Base-by-base conservation (phyloP, 2,797 vertebrate species). In the Myoxocephalus aenaeus region DNA sequence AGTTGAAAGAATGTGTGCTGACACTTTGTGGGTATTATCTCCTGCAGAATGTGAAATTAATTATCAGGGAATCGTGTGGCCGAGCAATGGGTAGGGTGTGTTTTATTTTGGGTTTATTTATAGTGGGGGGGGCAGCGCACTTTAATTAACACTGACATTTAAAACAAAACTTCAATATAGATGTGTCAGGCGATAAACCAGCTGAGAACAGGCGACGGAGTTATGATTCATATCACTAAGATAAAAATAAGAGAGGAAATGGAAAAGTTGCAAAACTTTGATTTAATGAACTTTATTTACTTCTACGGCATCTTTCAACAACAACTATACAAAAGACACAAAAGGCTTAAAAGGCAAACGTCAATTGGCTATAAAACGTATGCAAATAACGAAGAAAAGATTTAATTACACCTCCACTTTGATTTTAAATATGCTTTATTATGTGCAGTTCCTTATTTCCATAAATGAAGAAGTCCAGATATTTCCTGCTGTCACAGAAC, bases 1-100 rank as follows among this genome's bases (percentile, higher is more conserved):
- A 11, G 59, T 27, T 65, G 68, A 66, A 80, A 38, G 65, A 67
- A 66, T 74, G 66, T 85, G 64, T 67, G 75, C 70, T 74, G 9
- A 65, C 54, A 68, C 25, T 68, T 51, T 61, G 65, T 57, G 70
- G 64, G 64, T 5, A 40, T 64, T 67, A n/a, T 79, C 22, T 73
- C 32, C 42, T 50, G 27, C 78, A 36, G 40, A 75, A 70, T 73
- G 56, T 44, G 62, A 79, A 64, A 74, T 80, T 57, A 72, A 81
- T 83, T 27, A 68, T 69, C 14, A 50, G 67, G 50, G 40, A 44
- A 61, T 29, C 22, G 44, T 77, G 61, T 70, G 59, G 58, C 0
- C 8, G 18, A 63, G 32, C 53, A 5, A 48, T 32, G 40, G 48
- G 44, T n/a, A 18, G 40, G 46, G 25, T n/a, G 58, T 63, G 25